Evolutionary conservation across 37 sponge, comb jelly and placozoan genomes (phyloP).

Genomic region (Theonella swinhoei): DNA sequence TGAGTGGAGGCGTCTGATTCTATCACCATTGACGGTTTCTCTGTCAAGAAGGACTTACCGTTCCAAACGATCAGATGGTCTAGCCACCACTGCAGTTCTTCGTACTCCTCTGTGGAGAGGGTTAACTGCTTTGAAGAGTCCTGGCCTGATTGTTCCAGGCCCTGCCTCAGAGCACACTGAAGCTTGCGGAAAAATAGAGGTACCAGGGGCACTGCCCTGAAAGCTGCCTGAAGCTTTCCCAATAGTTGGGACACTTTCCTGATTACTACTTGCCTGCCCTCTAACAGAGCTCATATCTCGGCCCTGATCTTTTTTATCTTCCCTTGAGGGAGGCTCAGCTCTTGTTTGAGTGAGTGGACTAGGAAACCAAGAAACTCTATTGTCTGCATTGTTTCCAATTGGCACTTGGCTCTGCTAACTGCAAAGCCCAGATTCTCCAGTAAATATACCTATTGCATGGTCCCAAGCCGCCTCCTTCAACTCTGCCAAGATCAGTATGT

Average conservation of each 20-base stretch:
- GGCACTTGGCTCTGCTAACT: background rate
- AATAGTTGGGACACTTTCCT: conserved; percentile 9
- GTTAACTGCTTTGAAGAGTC: background rate
- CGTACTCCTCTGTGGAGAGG: background rate
- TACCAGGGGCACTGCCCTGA: conserved; percentile 1
- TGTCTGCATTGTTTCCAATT: background rate
- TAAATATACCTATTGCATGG: background rate
- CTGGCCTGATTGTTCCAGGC: background rate
- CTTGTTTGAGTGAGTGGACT: background rate
- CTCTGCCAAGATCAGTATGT: conserved; percentile 24
- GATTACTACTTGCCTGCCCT: background rate
- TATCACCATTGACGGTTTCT: conserved; percentile 13
- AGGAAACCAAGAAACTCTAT: conserved; percentile 35
- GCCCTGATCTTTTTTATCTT: conserved; percentile 7
- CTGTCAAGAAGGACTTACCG: conserved; percentile 14
- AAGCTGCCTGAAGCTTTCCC: conserved; percentile 6
- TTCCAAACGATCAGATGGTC: conserved; percentile 5
- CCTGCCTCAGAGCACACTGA: background rate
- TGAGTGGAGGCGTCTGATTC: conserved; percentile 38
- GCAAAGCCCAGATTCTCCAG: conserved; percentile 20
- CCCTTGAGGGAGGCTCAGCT: background rate
- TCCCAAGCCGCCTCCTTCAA: background rate
- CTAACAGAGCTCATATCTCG: background rate
- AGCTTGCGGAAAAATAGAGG: conserved; percentile 31
- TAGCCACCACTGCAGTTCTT: conserved; percentile 40